Evolutionary conservation across 1,140 invertebrate species (phyloP), one percentile per base, ranked within the genome.

Genomic region (Meloidogyne chitwoodi): DNA sequence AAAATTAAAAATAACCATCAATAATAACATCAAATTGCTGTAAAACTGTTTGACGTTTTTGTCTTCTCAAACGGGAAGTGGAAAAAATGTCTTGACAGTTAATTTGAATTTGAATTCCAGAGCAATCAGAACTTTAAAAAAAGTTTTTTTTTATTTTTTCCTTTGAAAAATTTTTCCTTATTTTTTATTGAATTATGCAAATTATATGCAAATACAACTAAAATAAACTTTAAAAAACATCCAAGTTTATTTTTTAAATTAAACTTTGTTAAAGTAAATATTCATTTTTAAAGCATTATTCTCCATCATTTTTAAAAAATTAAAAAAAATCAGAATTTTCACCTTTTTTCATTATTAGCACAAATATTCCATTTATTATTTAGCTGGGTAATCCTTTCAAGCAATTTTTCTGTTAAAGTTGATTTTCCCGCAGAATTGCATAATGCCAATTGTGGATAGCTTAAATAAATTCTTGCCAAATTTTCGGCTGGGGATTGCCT

Each of bases 281-380:
- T 34, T 34, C 31, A 34, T 34, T 34, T 34, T n/a, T n/a, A n/a
- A n/a, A n/a, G n/a, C n/a, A n/a, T n/a, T n/a, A n/a, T n/a, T n/a
- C n/a, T n/a, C n/a, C n/a, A n/a, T n/a, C n/a, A n/a, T n/a, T 12
- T 41, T 4, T 11, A 41, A 11, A 8, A 41, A 41, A 41, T 8
- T 11, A 11, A 11, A 41, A 41, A 16, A 48, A 56, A 56, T 56
- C 48, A 56, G 48, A 56, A 56, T 56, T 56, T 48, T n/a, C 12
- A 56, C 48, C n/a, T 56, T 56, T 56, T 19, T n/a, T 56, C 48
- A 56, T 56, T 56, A 56, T 67, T 41, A 41, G 78, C 44, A 77
- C 84, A 86, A 76, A 82, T 82, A 71, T 82, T 77, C 84, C 77
- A 86, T 65, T 81, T 85, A 24, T 70, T 75, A 67, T 86, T 82